A percentile compares a stretch with the other conserved stretches of the same genome.
Evolutionary conservation across 2,113 vertebrate genomes (phyloP).

Genomic region (Prunella fulvescens): DNA sequence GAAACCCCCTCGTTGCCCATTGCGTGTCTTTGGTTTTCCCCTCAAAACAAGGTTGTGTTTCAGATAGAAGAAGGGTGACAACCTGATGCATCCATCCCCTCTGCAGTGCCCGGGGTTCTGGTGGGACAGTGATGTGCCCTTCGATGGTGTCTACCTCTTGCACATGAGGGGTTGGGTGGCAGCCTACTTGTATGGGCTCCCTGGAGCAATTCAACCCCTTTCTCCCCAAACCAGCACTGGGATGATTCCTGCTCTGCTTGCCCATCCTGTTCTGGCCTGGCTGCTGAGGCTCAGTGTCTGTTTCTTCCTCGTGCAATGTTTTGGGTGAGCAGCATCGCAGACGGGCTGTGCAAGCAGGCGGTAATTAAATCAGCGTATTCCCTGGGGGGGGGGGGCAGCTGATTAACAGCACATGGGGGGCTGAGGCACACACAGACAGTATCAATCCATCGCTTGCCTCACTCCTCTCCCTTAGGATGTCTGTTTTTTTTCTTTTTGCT

Average conservation of each 20-base stretch:
- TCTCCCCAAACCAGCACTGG: neutral
- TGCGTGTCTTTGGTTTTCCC: neutral
- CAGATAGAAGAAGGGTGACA: neutral
- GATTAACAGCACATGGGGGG: slow-evolving; percentile 52
- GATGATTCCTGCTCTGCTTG: neutral
- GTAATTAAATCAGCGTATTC: slow-evolving; percentile 50
- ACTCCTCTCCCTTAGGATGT: slow-evolving; percentile 1
- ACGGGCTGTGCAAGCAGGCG: neutral
- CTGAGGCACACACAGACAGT: neutral
- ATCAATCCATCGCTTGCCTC: slow-evolving; percentile 19
- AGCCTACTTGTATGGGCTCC: fast-evolving
- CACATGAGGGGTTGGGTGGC: neutral
- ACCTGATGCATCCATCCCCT: neutral
- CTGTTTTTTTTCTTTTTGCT: neutral
- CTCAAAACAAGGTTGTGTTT: neutral
- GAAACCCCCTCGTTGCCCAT: fast-evolving
- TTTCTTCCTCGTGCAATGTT: neutral
- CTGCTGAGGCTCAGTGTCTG: neutral
- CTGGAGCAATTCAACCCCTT: neutral
- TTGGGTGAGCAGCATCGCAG: neutral
- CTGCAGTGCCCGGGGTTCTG: neutral
- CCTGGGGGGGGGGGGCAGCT: neutral
- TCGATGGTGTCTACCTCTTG: neutral
- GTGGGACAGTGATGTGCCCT: neutral
- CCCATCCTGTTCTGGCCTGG: neutral